These are phyloP conservation scores for Lepidurus packardi DNA, from an alignment of 1,140 invertebrate genomes.

Conservation along the genomic window DNA sequence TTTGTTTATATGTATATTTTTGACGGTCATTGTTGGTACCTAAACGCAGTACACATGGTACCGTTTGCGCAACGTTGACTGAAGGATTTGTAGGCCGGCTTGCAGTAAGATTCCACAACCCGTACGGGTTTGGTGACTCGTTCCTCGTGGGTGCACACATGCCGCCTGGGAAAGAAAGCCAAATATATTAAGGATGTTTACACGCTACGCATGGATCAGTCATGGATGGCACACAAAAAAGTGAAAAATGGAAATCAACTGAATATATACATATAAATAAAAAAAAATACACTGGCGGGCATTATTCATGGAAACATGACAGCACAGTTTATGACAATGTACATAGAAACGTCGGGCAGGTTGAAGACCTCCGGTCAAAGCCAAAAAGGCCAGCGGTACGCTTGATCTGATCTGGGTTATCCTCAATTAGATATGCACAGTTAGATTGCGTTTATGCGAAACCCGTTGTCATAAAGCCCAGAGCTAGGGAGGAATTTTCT, in stretches of 20 bases:
- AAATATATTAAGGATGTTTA: background rate
- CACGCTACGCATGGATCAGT: background rate
- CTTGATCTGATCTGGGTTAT: background rate
- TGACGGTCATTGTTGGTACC: constrained; percentile 36
- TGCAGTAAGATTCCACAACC: constrained; percentile 49
- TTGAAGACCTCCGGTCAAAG: background rate
- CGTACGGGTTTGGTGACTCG: constrained; percentile 49
- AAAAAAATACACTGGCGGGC: background rate
- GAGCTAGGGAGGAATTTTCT: background rate
- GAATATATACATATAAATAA: background rate
- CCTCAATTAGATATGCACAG: background rate
- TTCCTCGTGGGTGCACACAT: constrained; percentile 49
- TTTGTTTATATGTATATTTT: background rate
- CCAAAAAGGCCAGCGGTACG: background rate
- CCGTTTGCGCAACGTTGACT: constrained; percentile 47
- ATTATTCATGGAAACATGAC: background rate
- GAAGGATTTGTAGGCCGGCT: constrained; percentile 50
- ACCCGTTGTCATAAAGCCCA: constrained; percentile 9
- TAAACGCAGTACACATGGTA: constrained; percentile 49
- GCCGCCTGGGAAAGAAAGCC: constrained; percentile 44
- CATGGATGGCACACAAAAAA: background rate
- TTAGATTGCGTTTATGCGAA: background rate
- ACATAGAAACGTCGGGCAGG: background rate
- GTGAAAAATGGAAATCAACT: background rate
- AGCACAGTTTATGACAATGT: constrained; percentile 15